These are phyloP conservation scores for Tetraodon nigroviridis DNA, from an alignment of 2,113 vertebrate genomes.

Conservation along the genomic window DNA sequence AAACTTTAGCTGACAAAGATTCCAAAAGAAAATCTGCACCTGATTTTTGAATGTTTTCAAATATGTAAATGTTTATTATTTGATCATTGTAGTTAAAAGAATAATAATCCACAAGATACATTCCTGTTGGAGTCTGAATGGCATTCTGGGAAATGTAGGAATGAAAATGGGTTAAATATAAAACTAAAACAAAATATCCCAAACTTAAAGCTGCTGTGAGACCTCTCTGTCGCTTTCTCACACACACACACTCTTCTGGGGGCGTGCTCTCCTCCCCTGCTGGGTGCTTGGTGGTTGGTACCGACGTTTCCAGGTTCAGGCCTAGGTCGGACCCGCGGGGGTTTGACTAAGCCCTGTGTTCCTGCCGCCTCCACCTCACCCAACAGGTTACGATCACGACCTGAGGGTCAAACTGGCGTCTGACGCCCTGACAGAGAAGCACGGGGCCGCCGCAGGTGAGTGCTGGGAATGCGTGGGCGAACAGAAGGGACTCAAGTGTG, in stretches of 20 bases:
- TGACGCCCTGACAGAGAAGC: conserved; percentile 90
- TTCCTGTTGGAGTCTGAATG: neutral
- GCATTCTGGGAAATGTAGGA: conserved; percentile 13
- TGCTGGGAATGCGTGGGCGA: conserved; percentile 41
- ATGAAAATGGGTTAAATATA: neutral
- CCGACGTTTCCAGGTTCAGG: conserved; percentile 60
- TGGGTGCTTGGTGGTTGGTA: conserved; percentile 71
- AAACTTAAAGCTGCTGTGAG: conserved; percentile 44
- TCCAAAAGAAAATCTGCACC: too few relatives aligned
- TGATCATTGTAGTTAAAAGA: too few relatives aligned
- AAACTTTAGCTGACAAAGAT: too few relatives aligned
- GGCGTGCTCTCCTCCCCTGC: conserved; percentile 25
- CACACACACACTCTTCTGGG: conserved; percentile 11
- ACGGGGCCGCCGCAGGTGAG: conserved; percentile 84
- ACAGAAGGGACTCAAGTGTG: conserved; percentile 7
- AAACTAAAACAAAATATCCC: neutral
- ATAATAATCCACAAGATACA: too few relatives aligned
- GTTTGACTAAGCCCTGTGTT: conserved; percentile 53
- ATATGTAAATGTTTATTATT: too few relatives aligned
- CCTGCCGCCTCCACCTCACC: conserved; percentile 53
- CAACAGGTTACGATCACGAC: conserved; percentile 92
- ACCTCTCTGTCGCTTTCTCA: conserved; percentile 17
- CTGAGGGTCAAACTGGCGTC: conserved; percentile 86
- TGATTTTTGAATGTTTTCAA: too few relatives aligned
- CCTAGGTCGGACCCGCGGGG: conserved; percentile 63